These are phyloP conservation scores for Steromphala cineraria DNA, from an alignment of 2,888 invertebrate genomes.

Conservation along the genomic window DNA sequence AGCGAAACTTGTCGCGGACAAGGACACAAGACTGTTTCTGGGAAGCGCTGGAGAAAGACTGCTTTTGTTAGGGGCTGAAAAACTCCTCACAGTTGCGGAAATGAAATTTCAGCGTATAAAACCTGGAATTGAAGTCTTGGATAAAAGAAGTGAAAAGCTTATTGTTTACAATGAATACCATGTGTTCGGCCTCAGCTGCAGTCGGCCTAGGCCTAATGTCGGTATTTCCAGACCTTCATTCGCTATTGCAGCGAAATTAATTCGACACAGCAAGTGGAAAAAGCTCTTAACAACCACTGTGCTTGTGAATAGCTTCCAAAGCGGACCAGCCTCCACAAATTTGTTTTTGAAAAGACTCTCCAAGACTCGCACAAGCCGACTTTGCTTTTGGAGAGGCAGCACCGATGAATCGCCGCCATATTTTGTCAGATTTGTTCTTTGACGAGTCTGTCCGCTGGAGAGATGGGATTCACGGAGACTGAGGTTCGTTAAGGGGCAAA, in stretches of 20 bases:
- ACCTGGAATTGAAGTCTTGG: slow-evolving; percentile 28
- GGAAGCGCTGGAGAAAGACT: slow-evolving; percentile 8
- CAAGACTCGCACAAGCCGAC: slow-evolving; percentile 2
- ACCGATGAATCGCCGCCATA: slow-evolving; percentile 11
- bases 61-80: slow-evolving; percentile 24
- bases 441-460: background rate
- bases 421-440: slow-evolving; percentile 16
- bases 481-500: slow-evolving; percentile 16
- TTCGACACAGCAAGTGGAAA: slow-evolving; percentile 27
- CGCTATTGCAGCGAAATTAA: slow-evolving; percentile 27
- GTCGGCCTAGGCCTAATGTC: background rate
- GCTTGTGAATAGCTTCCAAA: slow-evolving; percentile 13
- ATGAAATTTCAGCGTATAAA: slow-evolving; percentile 33
- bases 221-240: slow-evolving; percentile 19
- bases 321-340: slow-evolving; percentile 21
- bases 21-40: background rate
- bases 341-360: slow-evolving; percentile 23
- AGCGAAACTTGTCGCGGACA: background rate
- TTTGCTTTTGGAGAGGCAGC: slow-evolving; percentile 17
- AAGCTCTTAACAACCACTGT: slow-evolving; percentile 20
- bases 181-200: slow-evolving; percentile 22
- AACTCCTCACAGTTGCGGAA: slow-evolving; percentile 27
- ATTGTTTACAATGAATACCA: slow-evolving; percentile 29
- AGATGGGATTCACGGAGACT: background rate
- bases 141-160: slow-evolving; percentile 30